A percentile compares a stretch with the other conserved stretches of the same genome.
Evolutionary conservation across 2,797 vertebrate species (phyloP).

Genomic region (Enteromius unitaeniatus): DNA sequence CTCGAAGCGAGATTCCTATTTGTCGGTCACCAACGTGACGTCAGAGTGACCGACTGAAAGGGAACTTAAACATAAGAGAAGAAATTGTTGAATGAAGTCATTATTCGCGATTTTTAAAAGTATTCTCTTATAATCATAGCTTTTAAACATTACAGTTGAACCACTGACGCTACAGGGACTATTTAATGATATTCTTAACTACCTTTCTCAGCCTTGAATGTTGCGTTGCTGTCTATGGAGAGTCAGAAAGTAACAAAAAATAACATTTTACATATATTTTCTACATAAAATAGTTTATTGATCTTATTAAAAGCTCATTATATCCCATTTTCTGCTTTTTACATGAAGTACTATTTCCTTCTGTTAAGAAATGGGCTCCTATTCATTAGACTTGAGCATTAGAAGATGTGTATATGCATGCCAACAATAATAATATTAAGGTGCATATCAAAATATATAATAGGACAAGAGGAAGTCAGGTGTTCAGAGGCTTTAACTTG

Average conservation of each 20-base stretch:
- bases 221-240: background rate
- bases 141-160: background rate
- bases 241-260: background rate
- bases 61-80: background rate
- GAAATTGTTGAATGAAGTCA: background rate
- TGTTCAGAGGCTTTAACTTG: background rate
- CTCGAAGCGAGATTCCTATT: too few species aligned
- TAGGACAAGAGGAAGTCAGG: background rate
- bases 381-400: background rate
- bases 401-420: background rate
- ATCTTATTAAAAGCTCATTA: background rate
- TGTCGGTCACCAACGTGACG: too few species aligned
- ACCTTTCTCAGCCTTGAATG: background rate
- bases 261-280: background rate
- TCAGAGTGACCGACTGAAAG: too few species aligned
- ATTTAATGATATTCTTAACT: background rate
- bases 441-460: background rate
- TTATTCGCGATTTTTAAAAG: too few species aligned
- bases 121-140: background rate
- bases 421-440: background rate
- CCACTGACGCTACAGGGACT: background rate
- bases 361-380: background rate
- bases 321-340: background rate
- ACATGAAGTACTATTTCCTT: background rate
- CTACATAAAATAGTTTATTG: background rate